These are phyloP conservation scores for Chorisops tibialis DNA, from an alignment of 2,888 invertebrate genomes.

Conservation along the genomic window DNA sequence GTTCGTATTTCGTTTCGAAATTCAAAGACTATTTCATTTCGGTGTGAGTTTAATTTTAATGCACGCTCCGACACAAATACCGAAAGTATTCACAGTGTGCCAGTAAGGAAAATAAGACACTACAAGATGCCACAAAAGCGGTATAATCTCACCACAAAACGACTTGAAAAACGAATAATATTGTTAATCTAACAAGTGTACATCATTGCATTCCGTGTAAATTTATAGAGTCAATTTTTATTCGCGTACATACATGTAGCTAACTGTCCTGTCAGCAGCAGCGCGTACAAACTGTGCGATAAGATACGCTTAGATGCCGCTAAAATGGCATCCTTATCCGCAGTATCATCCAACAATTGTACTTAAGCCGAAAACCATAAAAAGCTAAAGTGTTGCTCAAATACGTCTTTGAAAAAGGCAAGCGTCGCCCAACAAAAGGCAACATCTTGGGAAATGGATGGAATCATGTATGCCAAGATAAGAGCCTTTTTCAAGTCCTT, in stretches of 20 bases:
- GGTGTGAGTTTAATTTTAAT: no score
- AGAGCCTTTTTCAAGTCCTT: slow-evolving; percentile 10
- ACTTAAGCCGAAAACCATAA: slow-evolving; percentile 18
- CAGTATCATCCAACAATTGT: slow-evolving; percentile 14
- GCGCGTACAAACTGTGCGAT: neutral
- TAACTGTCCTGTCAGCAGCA: no score
- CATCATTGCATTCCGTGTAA: neutral
- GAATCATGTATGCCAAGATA: slow-evolving; percentile 21
- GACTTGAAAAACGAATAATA: no score
- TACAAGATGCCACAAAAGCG: no score
- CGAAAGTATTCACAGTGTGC: no score
- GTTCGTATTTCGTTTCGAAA: no score
- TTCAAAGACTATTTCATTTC: no score
- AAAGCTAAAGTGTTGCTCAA: slow-evolving; percentile 19
- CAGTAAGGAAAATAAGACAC: no score
- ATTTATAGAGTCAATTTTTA: neutral
- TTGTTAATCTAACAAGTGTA: slow-evolving; percentile 2
- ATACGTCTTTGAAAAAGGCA: neutral
- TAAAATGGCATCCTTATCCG: slow-evolving; percentile 20
- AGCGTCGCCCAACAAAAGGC: slow-evolving; percentile 19
- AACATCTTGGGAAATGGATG: slow-evolving; percentile 19
- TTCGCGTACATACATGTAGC: neutral
- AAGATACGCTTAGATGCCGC: slow-evolving; percentile 15
- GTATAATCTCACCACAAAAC: no score
- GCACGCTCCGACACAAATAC: no score